Evolutionary conservation across 2,888 invertebrate genomes (phyloP).

Genomic region (Ennomos fuscantarius): DNA sequence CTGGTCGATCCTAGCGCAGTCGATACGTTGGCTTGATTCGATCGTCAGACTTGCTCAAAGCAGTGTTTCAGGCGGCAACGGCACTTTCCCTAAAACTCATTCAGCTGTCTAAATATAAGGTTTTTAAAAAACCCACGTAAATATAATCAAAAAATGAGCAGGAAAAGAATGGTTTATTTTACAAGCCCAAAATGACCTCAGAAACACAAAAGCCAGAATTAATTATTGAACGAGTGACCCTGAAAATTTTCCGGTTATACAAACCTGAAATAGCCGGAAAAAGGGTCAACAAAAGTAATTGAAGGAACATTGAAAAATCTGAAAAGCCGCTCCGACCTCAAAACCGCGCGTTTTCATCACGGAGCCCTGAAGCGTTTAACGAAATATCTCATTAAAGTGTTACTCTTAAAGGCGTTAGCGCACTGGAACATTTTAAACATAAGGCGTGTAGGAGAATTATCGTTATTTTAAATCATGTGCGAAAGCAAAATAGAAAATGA

Average conservation of each 20-base stretch:
- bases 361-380: conserved; percentile 12
- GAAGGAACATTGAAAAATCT: conserved; percentile 11
- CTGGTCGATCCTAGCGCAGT: too few species aligned
- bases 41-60: too few species aligned
- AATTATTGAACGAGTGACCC: not conserved
- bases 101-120: too few species aligned
- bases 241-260: not conserved
- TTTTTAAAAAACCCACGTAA: too few species aligned
- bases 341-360: conserved; percentile 22
- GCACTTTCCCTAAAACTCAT: too few species aligned
- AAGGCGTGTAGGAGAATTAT: not conserved
- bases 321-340: conserved; percentile 10
- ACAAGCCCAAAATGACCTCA: too few species aligned
- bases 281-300: conserved; percentile 5
- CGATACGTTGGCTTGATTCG: too few species aligned
- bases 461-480: too few species aligned
- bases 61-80: too few species aligned
- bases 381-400: conserved; percentile 24
- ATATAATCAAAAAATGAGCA: too few species aligned
- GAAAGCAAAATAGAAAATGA: too few species aligned
- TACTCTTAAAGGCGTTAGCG: conserved; percentile 8
- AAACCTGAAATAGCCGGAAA: conserved; percentile 3
- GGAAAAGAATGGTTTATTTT: too few species aligned
- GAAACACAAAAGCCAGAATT: not conserved
- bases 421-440: not conserved